Base-by-base conservation (phyloP, 1,140 invertebrate species). In the Ectropis grisescens region DNA sequence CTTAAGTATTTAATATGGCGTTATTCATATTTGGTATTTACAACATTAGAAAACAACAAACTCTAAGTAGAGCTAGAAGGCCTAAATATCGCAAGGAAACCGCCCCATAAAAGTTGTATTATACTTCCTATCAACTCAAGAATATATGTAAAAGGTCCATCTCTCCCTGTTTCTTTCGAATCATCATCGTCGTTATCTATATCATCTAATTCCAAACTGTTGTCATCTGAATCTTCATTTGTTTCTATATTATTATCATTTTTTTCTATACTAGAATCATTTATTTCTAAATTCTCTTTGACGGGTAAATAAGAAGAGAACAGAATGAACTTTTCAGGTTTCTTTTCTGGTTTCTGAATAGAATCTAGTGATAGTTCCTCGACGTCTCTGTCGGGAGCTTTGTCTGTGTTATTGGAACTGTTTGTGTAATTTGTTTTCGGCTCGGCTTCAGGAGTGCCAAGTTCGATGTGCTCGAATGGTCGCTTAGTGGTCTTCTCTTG, bases 321-420 rank as follows among this genome's bases (percentile, higher is more conserved):
- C 0, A 80, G 30, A 2, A 61, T 70, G 5, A 80, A 51, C 41
- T 82, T 80, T 30, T 79, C 72, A 19, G 74, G 74, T 58, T 69
- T 71, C 16, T 57, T 68, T n/a, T 59, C 57, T 19, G 37, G 31
- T 47, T 74, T 72, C 30, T 52, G 65, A 1, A 60, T 6, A 10
- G 53, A 59, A 12, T 70, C 59, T 4, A 40, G 24, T 0, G 72
- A 62, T 1, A 78, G 28, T 41, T 82, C 78, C 40, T 76, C 76
- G 0, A 70, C 53, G 9, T 75, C 67, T 45, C 64, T 57, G 2
- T 56, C 51, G 37, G 56, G 45, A 8, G 52, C 45, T 13, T 76
- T 68, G 11, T 68, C 58, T n/a, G n/a, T n/a, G 30, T 79, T 19
- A 19, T 19, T 19, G 16, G 16, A 4, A n/a, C n/a, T n/a, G 19